Conservation (phyloP, 2,888 invertebrate species). For the Cosmia pyralina region DNA sequence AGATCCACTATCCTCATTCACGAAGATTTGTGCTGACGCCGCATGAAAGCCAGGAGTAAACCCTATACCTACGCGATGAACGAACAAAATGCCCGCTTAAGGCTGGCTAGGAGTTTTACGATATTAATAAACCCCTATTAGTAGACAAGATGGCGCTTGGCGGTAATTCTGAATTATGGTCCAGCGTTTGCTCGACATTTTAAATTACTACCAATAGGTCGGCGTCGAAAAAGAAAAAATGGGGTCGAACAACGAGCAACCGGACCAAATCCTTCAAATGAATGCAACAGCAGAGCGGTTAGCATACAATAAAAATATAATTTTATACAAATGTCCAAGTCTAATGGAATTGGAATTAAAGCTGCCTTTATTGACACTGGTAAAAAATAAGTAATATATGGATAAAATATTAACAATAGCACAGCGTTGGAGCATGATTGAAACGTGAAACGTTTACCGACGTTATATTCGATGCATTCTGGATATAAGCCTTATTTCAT, state of each 20-base stretch:
- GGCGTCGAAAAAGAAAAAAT: slow-evolving; percentile 42
- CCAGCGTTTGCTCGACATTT: slow-evolving; percentile 56
- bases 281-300: slow-evolving; percentile 58
- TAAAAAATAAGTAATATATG: slow-evolving; percentile 63
- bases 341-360: slow-evolving; percentile 75
- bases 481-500: slow-evolving; percentile 61
- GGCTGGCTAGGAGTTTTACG: slow-evolving; percentile 73
- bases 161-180: slow-evolving; percentile 71
- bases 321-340: slow-evolving; percentile 50
- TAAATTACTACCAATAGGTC: slow-evolving; percentile 60
- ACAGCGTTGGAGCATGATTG: slow-evolving; percentile 58
- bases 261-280: slow-evolving; percentile 63
- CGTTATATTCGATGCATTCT: slow-evolving; percentile 45
- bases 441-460: slow-evolving; percentile 59
- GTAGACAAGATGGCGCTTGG: slow-evolving; percentile 71
- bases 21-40: slow-evolving; percentile 48
- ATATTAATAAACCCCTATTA: slow-evolving; percentile 80
- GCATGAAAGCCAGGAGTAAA: slow-evolving; percentile 47
- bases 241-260: slow-evolving; percentile 3
- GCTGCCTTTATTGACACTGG: slow-evolving; percentile 53
- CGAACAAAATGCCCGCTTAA: slow-evolving; percentile 69
- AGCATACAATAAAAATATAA: slow-evolving; percentile 56
- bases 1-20: slow-evolving; percentile 39
- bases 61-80: slow-evolving; percentile 52
- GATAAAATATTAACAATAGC: slow-evolving; percentile 60